Evolutionary conservation across 2,113 vertebrate species (phyloP).

Genomic region (Camarhynchus parvulus): DNA sequence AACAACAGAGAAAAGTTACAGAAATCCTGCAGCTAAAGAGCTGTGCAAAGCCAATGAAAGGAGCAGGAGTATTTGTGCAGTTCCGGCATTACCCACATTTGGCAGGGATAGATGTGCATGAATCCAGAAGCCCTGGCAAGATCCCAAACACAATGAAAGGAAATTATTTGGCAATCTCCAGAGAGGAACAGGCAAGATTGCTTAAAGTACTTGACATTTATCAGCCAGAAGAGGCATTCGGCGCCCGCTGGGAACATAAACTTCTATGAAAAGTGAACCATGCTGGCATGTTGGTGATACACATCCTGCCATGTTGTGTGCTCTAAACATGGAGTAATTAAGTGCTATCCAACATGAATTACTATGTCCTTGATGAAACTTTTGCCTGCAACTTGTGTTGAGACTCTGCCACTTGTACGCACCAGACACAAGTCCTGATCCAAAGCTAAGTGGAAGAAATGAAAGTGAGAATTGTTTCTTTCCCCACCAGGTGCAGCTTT

Average conservation of each 20-base stretch:
- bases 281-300: background rate
- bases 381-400: background rate
- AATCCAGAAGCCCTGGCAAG: constrained; percentile 32
- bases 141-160: constrained; percentile 16
- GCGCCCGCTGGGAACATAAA: constrained; percentile 36
- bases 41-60: background rate
- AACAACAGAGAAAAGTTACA: background rate
- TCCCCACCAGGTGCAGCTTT: background rate
- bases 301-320: background rate
- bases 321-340: constrained; percentile 24
- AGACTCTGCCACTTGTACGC: background rate
- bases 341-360: constrained; percentile 5
- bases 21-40: background rate
- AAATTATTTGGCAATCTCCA: constrained; percentile 30
- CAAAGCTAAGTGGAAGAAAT: background rate
- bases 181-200: constrained; percentile 21
- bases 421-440: fast-evolving
- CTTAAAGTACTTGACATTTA: constrained; percentile 57
- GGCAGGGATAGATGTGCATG: background rate
- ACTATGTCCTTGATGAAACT: background rate
- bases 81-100: background rate
- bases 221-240: background rate
- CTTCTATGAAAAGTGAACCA: constrained; percentile 25
- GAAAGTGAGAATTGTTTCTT: background rate
- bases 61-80: background rate